phyloP scores from a whole-genome alignment of 2,797 vertebrate genomes.

The Syndactyla subalaris region DNA sequence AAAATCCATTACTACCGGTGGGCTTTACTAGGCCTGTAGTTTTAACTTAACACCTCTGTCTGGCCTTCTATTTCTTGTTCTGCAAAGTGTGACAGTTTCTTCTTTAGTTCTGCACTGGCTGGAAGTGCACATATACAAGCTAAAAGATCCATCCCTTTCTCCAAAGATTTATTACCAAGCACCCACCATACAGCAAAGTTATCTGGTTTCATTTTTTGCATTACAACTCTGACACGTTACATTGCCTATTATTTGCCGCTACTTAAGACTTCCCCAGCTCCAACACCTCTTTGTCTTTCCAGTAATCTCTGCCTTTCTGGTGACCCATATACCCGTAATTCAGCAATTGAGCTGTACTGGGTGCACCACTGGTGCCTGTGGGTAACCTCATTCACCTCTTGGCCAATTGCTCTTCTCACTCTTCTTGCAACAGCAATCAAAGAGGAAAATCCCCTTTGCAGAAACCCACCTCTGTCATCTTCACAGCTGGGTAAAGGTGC shows the following conservation, averaged over 20 bases:
- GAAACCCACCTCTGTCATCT: constrained; percentile 2
- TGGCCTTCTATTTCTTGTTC: background rate
- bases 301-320: background rate
- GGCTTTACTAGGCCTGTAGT: background rate
- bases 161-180: background rate
- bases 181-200: background rate
- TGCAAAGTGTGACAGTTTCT: background rate
- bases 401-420: background rate
- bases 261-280: background rate
- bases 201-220: background rate
- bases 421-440: constrained; percentile 11
- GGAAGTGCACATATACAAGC: background rate
- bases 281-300: constrained; percentile 37
- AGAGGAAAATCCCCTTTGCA: background rate
- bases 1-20: background rate
- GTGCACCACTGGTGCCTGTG: constrained; percentile 7
- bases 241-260: background rate
- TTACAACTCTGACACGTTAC: background rate
- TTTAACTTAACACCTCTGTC: background rate
- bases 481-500: background rate
- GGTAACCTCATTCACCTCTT: constrained; percentile 52
- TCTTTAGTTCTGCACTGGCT: background rate
- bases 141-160: background rate
- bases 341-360: background rate
- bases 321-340: background rate